Conservation (phyloP, 2,113 vertebrate species). For the Anoura caudifer region DNA sequence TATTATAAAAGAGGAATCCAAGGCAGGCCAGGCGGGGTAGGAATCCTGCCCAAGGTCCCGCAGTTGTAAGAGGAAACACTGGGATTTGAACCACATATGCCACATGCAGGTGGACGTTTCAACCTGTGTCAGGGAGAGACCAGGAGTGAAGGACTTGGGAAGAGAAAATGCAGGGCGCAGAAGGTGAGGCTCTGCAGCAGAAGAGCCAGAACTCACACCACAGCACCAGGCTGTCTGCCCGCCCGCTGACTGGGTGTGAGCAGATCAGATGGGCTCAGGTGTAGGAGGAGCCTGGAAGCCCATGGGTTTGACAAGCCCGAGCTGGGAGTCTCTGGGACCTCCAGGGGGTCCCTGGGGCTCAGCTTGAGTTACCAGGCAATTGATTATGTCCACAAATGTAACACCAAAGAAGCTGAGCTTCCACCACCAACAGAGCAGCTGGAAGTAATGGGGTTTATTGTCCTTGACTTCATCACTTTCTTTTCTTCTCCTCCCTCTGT, state of each 20-base stretch:
- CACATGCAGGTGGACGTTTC: rapidly evolving
- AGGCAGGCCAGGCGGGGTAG: not conserved
- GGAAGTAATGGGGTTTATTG: not conserved
- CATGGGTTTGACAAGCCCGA: too few species aligned
- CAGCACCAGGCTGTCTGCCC: not conserved
- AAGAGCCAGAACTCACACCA: not conserved
- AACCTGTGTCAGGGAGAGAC: rapidly evolving
- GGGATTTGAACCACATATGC: not conserved
- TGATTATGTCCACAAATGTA: not conserved
- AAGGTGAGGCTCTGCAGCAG: not conserved
- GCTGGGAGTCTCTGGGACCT: not conserved
- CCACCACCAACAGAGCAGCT: not conserved
- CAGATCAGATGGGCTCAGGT: rapidly evolving
- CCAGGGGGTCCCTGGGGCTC: not conserved
- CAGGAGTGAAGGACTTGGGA: not conserved
- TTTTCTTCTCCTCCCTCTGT: not conserved
- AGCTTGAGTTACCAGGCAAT: not conserved
- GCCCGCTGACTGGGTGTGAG: not conserved
- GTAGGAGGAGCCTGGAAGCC: not conserved
- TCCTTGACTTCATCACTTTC: not conserved
- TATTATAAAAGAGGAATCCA: not conserved
- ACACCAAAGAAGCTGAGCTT: not conserved
- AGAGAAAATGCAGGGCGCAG: not conserved
- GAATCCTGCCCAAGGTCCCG: not conserved
- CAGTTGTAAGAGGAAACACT: not conserved